A percentile compares a stretch with the other conserved stretches of the same genome.
Evolutionary conservation across 2,113 vertebrate species (phyloP).

Genomic region (Cyprinodon brontotheroides): DNA sequence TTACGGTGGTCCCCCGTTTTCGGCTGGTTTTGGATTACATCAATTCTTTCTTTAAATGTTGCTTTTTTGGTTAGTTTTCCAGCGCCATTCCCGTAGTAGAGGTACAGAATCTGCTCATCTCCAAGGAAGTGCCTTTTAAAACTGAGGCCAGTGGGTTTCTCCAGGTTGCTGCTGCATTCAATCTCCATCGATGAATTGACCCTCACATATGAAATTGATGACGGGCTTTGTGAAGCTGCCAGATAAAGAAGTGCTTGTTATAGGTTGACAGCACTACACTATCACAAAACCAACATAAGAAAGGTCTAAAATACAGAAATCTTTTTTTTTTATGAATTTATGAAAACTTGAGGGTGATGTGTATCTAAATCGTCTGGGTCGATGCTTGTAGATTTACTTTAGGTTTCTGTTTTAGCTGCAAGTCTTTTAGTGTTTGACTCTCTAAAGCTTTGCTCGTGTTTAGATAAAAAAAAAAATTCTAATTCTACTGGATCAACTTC

Average conservation of each 20-base stretch:
- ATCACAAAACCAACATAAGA: neutral
- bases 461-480: no score
- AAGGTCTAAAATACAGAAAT: no score
- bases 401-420: neutral
- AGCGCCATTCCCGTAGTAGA: accelerated
- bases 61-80: neutral
- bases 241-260: neutral
- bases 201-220: neutral
- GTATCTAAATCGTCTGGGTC: neutral
- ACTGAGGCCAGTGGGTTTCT: neutral
- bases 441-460: neutral
- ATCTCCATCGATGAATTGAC: constrained; percentile 62
- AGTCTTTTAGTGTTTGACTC: neutral
- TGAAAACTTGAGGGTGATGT: neutral
- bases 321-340: no score
- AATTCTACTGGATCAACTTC: no score
- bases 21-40: neutral
- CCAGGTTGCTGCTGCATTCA: constrained; percentile 34
- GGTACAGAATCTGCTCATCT: neutral
- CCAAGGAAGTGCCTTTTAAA: constrained; percentile 24
- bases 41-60: neutral
- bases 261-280: neutral
- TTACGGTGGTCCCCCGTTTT: accelerated
- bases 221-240: constrained; percentile 48
- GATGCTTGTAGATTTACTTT: neutral